Evolutionary conservation across 1,140 invertebrate genomes (phyloP), one percentile per base, ranked within the genome.

Genomic region (Aporrectodea caliginosa): DNA sequence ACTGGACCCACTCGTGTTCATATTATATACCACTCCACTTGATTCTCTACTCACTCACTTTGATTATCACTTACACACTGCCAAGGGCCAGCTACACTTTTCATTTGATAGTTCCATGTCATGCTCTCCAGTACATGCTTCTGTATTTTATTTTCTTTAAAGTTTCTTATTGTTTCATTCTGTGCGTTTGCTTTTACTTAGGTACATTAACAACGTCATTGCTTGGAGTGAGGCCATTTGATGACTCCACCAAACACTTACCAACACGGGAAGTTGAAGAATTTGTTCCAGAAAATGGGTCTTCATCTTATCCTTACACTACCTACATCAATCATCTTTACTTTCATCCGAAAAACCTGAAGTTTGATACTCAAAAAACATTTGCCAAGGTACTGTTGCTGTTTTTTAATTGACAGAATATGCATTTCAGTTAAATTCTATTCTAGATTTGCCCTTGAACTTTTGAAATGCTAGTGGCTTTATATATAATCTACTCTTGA

Each of bases 311-410:
- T 87, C 94, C 95, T 1, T 93, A 93, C 83, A 93, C 93, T 0
- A 92, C 91, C 30, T 97, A 93, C 86, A 88, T 92, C 1, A 96
- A 98, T 89, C 93, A 95, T 86, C 88, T 98, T 0, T 98, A 96
- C 87, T 92, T 98, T 1, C 96, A 96, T 88, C 96, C 96, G 0
- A 89, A 93, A 78, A 91, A 89, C 76, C 88, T 98, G 12, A 94
- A 93, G 85, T 97, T 95, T 86, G 95, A 97, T 86, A 93, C 93
- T n/a, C 95, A 97, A 87, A 97, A 96, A 86, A 90, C 92, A 82
- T 94, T 96, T 84, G 92, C 89, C 1, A 90, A 90, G 85, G 90
- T 88, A 81, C 32, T 75, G n/a, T 69, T 69, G 58, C 58, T 69
- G n/a, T 69, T 69, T 69, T 14, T 14, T 16, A 69, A n/a, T n/a